Conservation (phyloP, 2,113 vertebrate genomes). For the Cairina moschata region DNA sequence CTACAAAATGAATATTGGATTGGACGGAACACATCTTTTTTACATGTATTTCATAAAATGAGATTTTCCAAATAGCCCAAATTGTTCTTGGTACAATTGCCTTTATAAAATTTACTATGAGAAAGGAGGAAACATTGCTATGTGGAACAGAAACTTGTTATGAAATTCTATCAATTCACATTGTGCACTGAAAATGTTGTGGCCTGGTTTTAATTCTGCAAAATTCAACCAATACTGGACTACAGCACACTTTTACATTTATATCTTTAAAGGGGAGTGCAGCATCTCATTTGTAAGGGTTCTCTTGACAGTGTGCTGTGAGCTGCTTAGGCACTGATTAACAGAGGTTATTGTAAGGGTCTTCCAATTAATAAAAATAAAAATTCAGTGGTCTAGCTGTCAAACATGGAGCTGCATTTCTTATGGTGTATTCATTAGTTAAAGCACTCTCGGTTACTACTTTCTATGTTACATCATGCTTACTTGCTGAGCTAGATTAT, state of each 20-base stretch:
- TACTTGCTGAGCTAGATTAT: background rate
- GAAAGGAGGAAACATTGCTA: background rate
- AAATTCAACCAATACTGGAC: background rate
- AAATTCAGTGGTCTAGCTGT: background rate
- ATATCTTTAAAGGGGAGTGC: background rate
- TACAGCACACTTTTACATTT: background rate
- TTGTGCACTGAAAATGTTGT: background rate
- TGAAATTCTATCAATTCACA: background rate
- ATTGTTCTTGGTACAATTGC: background rate
- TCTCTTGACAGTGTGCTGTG: background rate
- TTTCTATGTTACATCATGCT: background rate
- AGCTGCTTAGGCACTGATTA: background rate
- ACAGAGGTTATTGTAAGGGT: background rate
- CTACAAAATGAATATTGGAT: background rate
- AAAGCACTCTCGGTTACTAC: background rate
- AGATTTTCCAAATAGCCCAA: background rate
- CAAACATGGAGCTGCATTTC: background rate
- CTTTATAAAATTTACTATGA: background rate
- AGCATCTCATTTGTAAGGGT: rapidly evolving
- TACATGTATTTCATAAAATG: background rate
- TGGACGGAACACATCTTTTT: background rate
- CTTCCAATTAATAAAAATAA: conserved; percentile 19
- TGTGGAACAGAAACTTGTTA: rapidly evolving
- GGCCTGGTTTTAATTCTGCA: background rate
- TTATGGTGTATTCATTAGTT: background rate